Conservation (phyloP, 2,113 vertebrate genomes). For the Neotoma lepida region DNA sequence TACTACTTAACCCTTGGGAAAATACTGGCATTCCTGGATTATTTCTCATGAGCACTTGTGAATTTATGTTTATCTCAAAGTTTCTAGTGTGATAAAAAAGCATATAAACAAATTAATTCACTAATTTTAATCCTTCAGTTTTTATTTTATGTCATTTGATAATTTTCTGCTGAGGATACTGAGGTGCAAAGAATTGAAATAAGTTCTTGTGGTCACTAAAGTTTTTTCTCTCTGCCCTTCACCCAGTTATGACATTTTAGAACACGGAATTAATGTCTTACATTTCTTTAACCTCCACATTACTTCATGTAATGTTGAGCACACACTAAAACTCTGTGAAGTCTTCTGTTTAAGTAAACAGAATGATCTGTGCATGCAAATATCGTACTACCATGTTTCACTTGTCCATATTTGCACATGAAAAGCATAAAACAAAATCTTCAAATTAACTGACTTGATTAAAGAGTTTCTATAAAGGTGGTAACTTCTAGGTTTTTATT, state of each 20-base stretch:
- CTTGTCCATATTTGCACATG: background rate
- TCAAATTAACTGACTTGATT: conserved; percentile 35
- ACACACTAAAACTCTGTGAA: background rate
- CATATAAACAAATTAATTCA: background rate
- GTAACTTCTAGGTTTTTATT: background rate
- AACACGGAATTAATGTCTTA: background rate
- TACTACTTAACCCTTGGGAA: background rate
- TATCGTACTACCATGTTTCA: conserved; percentile 10
- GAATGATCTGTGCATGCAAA: background rate
- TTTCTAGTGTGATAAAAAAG: background rate
- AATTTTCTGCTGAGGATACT: background rate
- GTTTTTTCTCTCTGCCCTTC: background rate
- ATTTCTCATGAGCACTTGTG: background rate
- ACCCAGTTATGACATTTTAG: background rate
- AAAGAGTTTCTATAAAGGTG: background rate
- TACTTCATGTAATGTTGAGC: background rate
- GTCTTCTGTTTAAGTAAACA: conserved; percentile 15
- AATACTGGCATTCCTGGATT: background rate
- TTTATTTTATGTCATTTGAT: background rate
- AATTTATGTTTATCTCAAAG: background rate
- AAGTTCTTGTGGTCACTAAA: background rate
- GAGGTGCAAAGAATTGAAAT: background rate
- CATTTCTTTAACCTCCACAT: background rate
- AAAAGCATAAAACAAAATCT: background rate
- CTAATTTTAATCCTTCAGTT: background rate